Base-by-base conservation (phyloP, 2,888 invertebrate genomes). In the Lordiphosa andalusiaca region DNA sequence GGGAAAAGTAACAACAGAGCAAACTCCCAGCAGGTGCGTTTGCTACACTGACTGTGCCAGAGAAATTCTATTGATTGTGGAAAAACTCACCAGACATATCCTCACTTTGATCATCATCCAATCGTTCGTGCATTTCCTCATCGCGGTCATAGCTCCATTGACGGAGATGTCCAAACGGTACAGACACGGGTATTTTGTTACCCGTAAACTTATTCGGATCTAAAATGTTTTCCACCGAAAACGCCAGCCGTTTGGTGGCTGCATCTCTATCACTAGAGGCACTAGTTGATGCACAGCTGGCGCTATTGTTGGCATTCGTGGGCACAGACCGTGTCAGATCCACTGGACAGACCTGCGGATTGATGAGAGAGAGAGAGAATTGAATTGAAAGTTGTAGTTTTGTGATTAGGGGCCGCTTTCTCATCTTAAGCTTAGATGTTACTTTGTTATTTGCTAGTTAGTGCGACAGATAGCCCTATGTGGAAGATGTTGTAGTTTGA, bases 201-300 rank as follows among this genome's bases (percentile, higher is more conserved):
- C 96, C 96, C 23, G 96, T 96, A 88, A 96, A 96, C 90, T 96
- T 96, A 81, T 94, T 96, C 3, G 96, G 96, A 89, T 96, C 96
- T 72, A 96, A 90, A 69, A 96, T 96, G 86, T 96, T 96, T 90
- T 96, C 96, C 19, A 96, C 96, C 4, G 96, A 96, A 90, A 96
- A 96, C 13, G 96, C 95, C 67, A 96, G 92, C 72, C 92, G 93
- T 66, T 89, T 89, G 21, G 88, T 86, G 19, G 89, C 73, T 53
- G 89, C 74, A 57, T 89, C 90, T 16, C 89, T 87, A 50, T 90
- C 89, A 52, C 86, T 84, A 2, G 84, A 72, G 0, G 85, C 83
- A 57, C 86, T 89, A 37, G 88, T 82, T 19, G 86, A 73, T 10
- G 87, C 83, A n/a, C 84, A 80, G 19, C 53, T 78, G 16, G 69